Percentiles rank a stretch among this genome's conserved stretches.
Evolutionary conservation across 1,140 invertebrate species (phyloP).

Genomic region (Charaxes varanes): DNA sequence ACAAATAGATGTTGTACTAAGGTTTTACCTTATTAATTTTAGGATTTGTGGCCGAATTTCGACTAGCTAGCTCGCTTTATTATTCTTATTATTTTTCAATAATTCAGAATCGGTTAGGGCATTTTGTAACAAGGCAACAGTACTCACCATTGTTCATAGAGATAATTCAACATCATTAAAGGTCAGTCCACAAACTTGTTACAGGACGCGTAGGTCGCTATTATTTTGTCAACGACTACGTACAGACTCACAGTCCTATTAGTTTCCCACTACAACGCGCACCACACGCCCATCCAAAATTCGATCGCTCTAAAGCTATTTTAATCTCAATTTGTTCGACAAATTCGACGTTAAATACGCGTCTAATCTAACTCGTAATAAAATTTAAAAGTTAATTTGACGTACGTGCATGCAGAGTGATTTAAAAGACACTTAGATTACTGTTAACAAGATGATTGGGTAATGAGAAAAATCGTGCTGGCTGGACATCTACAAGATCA

Average conservation of each 20-base stretch:
- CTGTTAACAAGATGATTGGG: conserved; percentile 9
- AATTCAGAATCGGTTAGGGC: no score
- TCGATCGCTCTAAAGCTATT: not conserved
- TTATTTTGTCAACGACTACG: conserved; percentile 40
- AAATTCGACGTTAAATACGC: not conserved
- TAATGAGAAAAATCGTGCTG: conserved; percentile 13
- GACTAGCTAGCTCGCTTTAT: no score
- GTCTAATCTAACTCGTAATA: no score
- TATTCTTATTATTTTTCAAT: no score
- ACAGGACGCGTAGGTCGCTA: conserved; percentile 48
- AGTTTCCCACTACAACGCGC: conserved; percentile 10
- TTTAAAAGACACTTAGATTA: no score
- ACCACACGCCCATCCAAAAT: conserved; percentile 23
- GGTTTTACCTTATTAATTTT: no score
- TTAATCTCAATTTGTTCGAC: not conserved
- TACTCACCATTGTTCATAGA: conserved; percentile 20
- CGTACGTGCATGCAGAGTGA: conserved; percentile 12
- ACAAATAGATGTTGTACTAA: no score
- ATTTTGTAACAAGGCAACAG: no score
- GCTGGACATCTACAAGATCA: no score
- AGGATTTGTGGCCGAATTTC: no score
- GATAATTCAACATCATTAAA: conserved; percentile 24
- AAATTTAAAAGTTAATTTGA: not conserved
- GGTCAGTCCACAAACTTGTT: conserved; percentile 36
- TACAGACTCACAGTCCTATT: conserved; percentile 29